Percentiles rank a stretch among this genome's conserved stretches.
phyloP scores from a whole-genome alignment of 37 sponge, comb jelly and placozoan species.

The Crambe crambe region DNA sequence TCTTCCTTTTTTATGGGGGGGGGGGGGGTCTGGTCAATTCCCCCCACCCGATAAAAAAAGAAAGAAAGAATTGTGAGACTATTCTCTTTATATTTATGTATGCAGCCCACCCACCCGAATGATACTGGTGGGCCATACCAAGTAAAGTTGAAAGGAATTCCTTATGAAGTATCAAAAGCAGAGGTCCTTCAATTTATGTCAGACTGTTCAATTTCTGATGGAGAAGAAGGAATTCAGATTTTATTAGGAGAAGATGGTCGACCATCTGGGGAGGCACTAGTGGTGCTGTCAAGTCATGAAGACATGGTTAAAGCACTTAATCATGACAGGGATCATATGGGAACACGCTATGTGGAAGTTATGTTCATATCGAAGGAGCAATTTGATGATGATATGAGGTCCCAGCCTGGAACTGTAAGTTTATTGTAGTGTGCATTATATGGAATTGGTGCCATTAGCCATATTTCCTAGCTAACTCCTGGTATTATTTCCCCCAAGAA shows the following conservation, averaged over 20 bases:
- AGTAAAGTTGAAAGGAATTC: slow-evolving; percentile 62
- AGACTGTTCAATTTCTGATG: slow-evolving; percentile 41
- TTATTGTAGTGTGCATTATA: not conserved
- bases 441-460: too few relatives aligned
- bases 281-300: slow-evolving; percentile 33
- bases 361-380: slow-evolving; percentile 28
- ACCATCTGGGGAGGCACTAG: slow-evolving; percentile 64
- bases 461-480: too few relatives aligned
- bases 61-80: too few relatives aligned
- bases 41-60: too few relatives aligned
- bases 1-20: too few relatives aligned
- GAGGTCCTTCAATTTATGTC: slow-evolving; percentile 68
- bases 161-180: slow-evolving; percentile 61
- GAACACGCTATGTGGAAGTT: slow-evolving; percentile 71
- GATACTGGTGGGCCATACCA: slow-evolving; percentile 23
- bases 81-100: not conserved
- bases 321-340: slow-evolving; percentile 46
- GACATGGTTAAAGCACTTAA: slow-evolving; percentile 58
- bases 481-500: too few relatives aligned
- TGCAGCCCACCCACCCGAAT: not conserved
- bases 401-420: slow-evolving; percentile 42
- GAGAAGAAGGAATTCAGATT: slow-evolving; percentile 53
- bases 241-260: slow-evolving; percentile 58
- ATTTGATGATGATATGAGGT: slow-evolving; percentile 31
- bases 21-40: too few relatives aligned